A percentile compares a stretch with the other conserved stretches of the same genome.
phyloP scores from a whole-genome alignment of 2,113 vertebrate species.

The Tauraco erythrolophus region DNA sequence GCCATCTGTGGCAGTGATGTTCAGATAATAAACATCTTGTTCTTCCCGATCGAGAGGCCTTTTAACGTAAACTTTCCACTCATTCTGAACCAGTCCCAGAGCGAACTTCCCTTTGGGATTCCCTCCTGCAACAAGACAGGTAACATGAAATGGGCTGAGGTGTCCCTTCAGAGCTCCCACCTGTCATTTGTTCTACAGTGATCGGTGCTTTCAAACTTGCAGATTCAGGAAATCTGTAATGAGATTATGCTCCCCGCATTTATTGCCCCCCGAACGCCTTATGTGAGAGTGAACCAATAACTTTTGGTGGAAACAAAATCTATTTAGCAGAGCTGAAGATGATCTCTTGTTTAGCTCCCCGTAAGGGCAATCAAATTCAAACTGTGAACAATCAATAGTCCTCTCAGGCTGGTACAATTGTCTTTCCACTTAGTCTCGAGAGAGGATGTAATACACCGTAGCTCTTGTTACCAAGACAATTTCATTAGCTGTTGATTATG shows the following conservation, averaged over 20 bases:
- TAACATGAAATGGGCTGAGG: not conserved
- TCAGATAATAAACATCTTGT: constrained; percentile 88
- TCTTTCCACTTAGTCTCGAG: constrained; percentile 69
- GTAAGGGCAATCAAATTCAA: constrained; percentile 77
- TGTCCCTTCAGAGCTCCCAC: not conserved
- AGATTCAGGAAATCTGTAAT: constrained; percentile 4
- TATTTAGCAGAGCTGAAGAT: constrained; percentile 62
- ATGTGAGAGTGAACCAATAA: constrained; percentile 48
- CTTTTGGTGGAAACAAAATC: constrained; percentile 57
- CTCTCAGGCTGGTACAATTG: constrained; percentile 66
- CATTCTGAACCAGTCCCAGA: constrained; percentile 91
- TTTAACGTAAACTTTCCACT: constrained; percentile 98
- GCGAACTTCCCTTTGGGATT: constrained; percentile 92
- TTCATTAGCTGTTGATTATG: constrained; percentile 83
- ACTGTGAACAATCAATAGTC: constrained; percentile 79
- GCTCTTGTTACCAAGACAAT: constrained; percentile 81
- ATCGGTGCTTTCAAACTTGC: not conserved
- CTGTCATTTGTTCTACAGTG: not conserved
- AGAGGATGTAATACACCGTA: constrained; percentile 73
- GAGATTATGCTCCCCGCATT: not conserved
- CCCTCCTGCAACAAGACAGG: constrained; percentile 79
- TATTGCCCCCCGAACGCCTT: not conserved
- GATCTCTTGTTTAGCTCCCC: constrained; percentile 68
- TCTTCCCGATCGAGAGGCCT: constrained; percentile 91
- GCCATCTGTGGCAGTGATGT: constrained; percentile 93